Evolutionary conservation across 92 coral and sea anemone species (phyloP), one percentile per base, ranked within the genome.

Genomic region (Palythoa grandis): DNA sequence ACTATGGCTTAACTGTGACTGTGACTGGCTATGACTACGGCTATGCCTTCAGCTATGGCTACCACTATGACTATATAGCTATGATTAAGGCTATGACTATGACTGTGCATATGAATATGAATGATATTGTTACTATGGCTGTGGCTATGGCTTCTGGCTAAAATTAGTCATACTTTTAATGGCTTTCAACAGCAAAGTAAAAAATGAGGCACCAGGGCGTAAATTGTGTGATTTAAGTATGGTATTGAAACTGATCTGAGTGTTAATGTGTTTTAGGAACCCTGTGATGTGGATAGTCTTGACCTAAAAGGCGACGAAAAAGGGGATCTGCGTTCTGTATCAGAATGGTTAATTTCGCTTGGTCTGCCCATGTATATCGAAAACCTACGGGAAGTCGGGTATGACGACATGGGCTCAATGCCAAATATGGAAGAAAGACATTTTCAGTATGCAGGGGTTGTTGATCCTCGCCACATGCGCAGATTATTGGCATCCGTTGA

Each of bases 281-380:
- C 94, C 20, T 96, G 98, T 79, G 92, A 92, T 76, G 54, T 92
- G 24, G 83, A 92, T 9, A 74, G 52, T 15, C 83, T 93, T 29
- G 91, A 90, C 24, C 89, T 91, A 47, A 88, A 88, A 9, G 87
- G 87, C 17, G 98, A 96, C 79, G 76, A 90, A 20, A 85, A 90
- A 2, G 98, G 98, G 17, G 77, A 90, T 68, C 82, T 95, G 82
- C 68, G 77, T 52, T 88, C 92, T n/a, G 12, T 93, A 47, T 88
- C 76, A n/a, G 96, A 92, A 13, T 96, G 98, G 98, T 82, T 96
- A 35, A 87, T 90, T 15, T 96, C 98, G 12, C 90, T 96, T 24
- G 98, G 98, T 1, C 80, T 96, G 4, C 98, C 98, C 11, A 96
- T 94, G 98, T 96, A 96, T 50, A 89, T 92, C 66, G 93, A 91